Percentiles rank a stretch among this genome's conserved stretches.
phyloP scores from a whole-genome alignment of 2,888 invertebrate species.

The Phyllotreta cruciferae region DNA sequence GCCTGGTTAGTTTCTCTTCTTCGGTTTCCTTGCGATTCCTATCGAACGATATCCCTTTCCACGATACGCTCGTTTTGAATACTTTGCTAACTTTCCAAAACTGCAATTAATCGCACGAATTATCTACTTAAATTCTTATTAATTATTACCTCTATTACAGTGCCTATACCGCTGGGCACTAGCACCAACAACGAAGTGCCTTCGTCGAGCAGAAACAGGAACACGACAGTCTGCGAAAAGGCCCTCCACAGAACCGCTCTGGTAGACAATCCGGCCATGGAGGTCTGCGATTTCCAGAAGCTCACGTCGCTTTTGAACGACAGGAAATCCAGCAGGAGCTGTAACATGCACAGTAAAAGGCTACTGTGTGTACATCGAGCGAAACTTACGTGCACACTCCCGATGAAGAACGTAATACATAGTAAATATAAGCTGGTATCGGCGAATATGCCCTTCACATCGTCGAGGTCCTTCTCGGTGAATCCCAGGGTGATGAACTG shows the following conservation, averaged over 20 bases:
- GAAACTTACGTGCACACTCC: conserved; percentile 87
- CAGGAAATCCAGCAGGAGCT: conserved; percentile 95
- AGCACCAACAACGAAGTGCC: conserved; percentile 89
- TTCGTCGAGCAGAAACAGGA: conserved; percentile 91
- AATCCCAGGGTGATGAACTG: conserved; percentile 82
- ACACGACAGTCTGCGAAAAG: conserved; percentile 90
- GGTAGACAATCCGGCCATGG: conserved; percentile 88
- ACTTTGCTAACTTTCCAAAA: conserved; percentile 96
- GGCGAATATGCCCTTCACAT: conserved; percentile 94
- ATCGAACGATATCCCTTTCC: conserved; percentile 57
- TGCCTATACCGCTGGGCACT: conserved; percentile 84
- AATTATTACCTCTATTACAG: conserved; percentile 88
- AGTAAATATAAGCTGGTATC: conserved; percentile 94
- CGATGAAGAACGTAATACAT: conserved; percentile 87
- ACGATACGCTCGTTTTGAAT: conserved; percentile 67
- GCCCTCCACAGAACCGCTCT: conserved; percentile 93
- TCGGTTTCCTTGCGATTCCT: conserved; percentile 58
- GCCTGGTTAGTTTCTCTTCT: conserved; percentile 81
- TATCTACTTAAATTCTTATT: too few species aligned
- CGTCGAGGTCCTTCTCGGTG: conserved; percentile 92
- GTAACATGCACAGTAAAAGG: conserved; percentile 53
- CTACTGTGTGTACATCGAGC: neutral
- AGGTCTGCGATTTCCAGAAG: conserved; percentile 89
- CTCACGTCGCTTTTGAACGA: conserved; percentile 97
- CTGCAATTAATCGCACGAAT: too few species aligned